A percentile compares a stretch with the other conserved stretches of the same genome.
Evolutionary conservation across 2,888 invertebrate species (phyloP).

Genomic region (Schrankia costaestrigalis): DNA sequence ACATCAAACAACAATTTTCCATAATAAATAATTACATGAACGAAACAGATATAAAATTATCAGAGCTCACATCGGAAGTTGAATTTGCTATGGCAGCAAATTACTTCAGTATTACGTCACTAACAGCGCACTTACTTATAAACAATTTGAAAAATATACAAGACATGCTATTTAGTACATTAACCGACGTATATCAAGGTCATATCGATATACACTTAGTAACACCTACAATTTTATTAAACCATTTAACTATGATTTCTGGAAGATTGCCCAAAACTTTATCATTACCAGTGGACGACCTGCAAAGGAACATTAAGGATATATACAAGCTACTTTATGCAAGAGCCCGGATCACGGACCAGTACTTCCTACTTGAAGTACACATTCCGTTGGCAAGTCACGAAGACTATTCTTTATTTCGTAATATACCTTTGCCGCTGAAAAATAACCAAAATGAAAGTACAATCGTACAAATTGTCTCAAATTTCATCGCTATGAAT

Average conservation of each 20-base stretch:
- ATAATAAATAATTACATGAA: neutral
- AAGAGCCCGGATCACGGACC: neutral
- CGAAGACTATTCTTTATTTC: neutral
- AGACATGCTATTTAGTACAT: neutral
- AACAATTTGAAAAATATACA: neutral
- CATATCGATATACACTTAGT: neutral
- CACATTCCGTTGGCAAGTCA: slow-evolving; percentile 1
- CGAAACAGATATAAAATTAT: neutral
- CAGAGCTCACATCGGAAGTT: neutral
- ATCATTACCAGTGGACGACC: neutral
- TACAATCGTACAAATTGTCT: too few relatives aligned
- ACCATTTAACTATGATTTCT: neutral
- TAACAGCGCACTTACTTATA: neutral
- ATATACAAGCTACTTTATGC: slow-evolving; percentile 2
- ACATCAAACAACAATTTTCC: neutral
- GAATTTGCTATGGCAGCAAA: neutral
- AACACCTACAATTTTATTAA: neutral
- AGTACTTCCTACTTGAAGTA: slow-evolving; percentile 2
- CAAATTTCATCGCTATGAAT: too few relatives aligned
- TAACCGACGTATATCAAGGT: neutral
- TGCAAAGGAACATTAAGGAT: slow-evolving; percentile 1
- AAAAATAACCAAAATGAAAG: too few relatives aligned
- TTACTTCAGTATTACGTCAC: neutral
- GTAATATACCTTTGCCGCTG: too few relatives aligned
- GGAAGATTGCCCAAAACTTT: neutral